Base-by-base conservation (phyloP, 1,140 invertebrate genomes). In the Hycleus phaleratus region DNA sequence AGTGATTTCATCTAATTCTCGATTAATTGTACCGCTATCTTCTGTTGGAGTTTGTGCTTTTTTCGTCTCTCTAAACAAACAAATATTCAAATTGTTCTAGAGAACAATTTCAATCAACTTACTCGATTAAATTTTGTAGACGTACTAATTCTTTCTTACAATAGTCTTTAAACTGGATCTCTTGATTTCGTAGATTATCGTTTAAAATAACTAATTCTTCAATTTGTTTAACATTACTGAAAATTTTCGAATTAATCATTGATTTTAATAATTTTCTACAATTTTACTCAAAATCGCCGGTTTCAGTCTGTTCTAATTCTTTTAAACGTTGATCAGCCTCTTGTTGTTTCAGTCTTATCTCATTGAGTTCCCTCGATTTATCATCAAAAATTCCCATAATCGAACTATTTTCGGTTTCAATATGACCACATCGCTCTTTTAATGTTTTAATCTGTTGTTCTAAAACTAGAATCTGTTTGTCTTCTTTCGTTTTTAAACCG, bases 111-210 rank as follows among this genome's bases (percentile, higher is more conserved):
- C 46, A 52, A 46, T 10, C n/a, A 39, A 73, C 74, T 72, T 78
- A 82, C 76, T 79, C 72, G 38, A 85, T 78, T 59, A 79, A 70
- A 47, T 74, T 74, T 68, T 85, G 79, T 4, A 88, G 67, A n/a
- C 74, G 63, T 49, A 72, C 75, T 49, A 86, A 71, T 71, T 88
- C 83, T 18, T 75, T 73, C 66, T 85, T 85, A 65, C 90, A 93
- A 56, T 86, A 81, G 55, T 87, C 83, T 58, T 85, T 85, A 67
- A 90, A 93, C 63, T 84, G 79, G 10, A 77, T 74, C 67, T 92
- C 89, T 69, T 88, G 82, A 56, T 82, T 77, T 68, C 86, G 88
- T 7, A 92, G 71, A 62, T 80, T 81, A 64, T 92, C 88, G 69
- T 89, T 85, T 60, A 86, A 74, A 4, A 80, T 76, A 7, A 92